Evolutionary conservation across 1,140 invertebrate species (phyloP).

Genomic region (Thereuonema tuberculata): DNA sequence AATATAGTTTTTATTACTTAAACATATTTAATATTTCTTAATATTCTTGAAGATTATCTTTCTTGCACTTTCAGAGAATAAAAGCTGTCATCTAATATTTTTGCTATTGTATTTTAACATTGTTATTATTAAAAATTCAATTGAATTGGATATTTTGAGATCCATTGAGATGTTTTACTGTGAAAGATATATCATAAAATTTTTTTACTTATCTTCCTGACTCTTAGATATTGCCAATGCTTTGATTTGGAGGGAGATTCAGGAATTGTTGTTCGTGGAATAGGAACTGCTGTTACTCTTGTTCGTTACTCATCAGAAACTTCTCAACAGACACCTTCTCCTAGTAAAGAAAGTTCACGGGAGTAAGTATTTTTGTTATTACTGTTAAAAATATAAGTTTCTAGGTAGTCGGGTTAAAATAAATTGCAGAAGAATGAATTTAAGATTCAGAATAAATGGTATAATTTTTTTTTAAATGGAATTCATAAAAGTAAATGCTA

Average conservation of each 20-base stretch:
- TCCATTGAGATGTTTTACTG: too few species aligned
- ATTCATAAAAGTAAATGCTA: too few species aligned
- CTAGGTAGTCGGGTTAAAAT: too few species aligned
- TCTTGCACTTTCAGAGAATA: neutral
- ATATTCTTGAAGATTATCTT: neutral
- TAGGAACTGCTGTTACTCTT: conserved; percentile 76
- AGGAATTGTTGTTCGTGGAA: conserved; percentile 79
- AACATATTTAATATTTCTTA: neutral
- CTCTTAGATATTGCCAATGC: conserved; percentile 66
- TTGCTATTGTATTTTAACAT: too few species aligned
- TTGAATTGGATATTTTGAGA: too few species aligned
- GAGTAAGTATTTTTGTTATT: conserved; percentile 24
- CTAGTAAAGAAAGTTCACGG: conserved; percentile 17
- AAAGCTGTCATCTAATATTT: too few species aligned
- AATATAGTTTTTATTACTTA: conserved; percentile 9
- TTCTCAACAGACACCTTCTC: conserved; percentile 17
- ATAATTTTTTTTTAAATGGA: too few species aligned
- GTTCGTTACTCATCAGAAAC: conserved; percentile 16
- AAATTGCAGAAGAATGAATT: too few species aligned
- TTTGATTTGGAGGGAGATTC: conserved; percentile 96
- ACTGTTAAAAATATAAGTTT: too few species aligned
- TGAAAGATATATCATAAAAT: too few species aligned
- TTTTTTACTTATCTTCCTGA: conserved; percentile 8
- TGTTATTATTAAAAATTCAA: too few species aligned
- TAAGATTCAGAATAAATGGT: too few species aligned